A percentile compares a stretch with the other conserved stretches of the same genome.
phyloP scores from a whole-genome alignment of 2,888 invertebrate species.

The Cerastis rubricosa region DNA sequence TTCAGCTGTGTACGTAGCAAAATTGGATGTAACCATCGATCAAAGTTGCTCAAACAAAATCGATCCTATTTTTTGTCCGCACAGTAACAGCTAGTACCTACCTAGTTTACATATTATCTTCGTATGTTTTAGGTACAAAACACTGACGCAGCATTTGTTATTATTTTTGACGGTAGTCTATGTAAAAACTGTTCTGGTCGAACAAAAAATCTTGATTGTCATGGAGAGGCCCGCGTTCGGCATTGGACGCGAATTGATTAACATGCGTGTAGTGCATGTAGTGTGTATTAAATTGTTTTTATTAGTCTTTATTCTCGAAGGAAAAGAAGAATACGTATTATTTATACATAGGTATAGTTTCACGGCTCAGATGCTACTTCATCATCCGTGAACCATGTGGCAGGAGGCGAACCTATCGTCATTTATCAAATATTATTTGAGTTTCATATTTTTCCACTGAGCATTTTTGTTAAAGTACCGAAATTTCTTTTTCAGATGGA shows the following conservation, averaged over 20 bases:
- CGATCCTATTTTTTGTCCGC: conserved; percentile 31
- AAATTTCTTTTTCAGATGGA: conserved; percentile 17
- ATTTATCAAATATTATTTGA: conserved; percentile 57
- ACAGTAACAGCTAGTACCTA: conserved; percentile 18
- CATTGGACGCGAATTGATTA: conserved; percentile 55
- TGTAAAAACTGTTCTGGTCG: conserved; percentile 35
- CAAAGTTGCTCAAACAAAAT: conserved; percentile 54
- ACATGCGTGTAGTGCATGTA: conserved; percentile 16
- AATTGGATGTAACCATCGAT: conserved; percentile 54
- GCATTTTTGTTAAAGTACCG: conserved; percentile 31
- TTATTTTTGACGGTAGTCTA: conserved; percentile 4
- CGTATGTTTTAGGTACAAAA: conserved; percentile 6
- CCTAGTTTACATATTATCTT: not conserved
- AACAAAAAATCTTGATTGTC: conserved; percentile 36
- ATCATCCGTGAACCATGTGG: conserved; percentile 57
- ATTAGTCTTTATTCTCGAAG: conserved; percentile 43
- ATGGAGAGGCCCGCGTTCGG: conserved; percentile 35
- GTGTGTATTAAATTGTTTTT: conserved; percentile 34
- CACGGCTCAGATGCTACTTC: conserved; percentile 31
- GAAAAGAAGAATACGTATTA: conserved; percentile 30
- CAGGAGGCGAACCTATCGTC: conserved; percentile 46
- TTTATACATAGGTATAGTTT: conserved; percentile 16
- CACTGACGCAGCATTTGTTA: not conserved
- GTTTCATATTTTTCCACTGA: conserved; percentile 39
- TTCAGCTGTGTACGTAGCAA: conserved; percentile 40